A percentile compares a stretch with the other conserved stretches of the same genome.
Conservation (phyloP, 2,797 vertebrate genomes). For the Arnoldichthys spilopterus region DNA sequence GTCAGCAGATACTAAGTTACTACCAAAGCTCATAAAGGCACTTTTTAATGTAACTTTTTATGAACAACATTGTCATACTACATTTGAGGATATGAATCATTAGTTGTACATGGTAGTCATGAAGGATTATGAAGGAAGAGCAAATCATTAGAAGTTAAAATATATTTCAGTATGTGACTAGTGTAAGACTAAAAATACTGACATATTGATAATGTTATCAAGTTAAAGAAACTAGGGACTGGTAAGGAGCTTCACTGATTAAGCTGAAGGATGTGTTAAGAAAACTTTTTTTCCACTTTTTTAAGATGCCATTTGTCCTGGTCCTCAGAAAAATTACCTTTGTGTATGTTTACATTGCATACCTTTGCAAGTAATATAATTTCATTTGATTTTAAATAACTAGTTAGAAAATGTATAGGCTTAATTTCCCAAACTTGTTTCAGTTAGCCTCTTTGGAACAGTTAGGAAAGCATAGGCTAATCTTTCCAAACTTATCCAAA, state of each 20-base stretch:
- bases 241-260: background rate
- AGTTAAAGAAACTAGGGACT: background rate
- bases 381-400: no score
- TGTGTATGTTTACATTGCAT: slow-evolving; percentile 15
- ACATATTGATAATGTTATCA: no score
- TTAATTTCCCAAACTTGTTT: no score
- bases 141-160: background rate
- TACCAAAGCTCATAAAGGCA: slow-evolving; percentile 2
- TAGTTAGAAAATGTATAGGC: no score
- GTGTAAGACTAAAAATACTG: background rate
- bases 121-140: background rate
- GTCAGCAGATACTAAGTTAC: background rate
- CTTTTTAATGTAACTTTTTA: background rate
- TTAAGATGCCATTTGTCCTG: background rate
- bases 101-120: background rate
- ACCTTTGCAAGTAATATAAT: background rate
- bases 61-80: background rate
- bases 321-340: background rate
- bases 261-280: background rate
- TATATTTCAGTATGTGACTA: background rate
- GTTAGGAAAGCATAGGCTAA: no score
- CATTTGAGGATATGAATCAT: background rate
- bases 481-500: no score
- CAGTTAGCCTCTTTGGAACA: no score
- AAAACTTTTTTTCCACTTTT: background rate